A percentile compares a stretch with the other conserved stretches of the same genome.
These are phyloP conservation scores for Andrena hattorfiana DNA, from an alignment of 2,888 invertebrate genomes.

Conservation along the genomic window DNA sequence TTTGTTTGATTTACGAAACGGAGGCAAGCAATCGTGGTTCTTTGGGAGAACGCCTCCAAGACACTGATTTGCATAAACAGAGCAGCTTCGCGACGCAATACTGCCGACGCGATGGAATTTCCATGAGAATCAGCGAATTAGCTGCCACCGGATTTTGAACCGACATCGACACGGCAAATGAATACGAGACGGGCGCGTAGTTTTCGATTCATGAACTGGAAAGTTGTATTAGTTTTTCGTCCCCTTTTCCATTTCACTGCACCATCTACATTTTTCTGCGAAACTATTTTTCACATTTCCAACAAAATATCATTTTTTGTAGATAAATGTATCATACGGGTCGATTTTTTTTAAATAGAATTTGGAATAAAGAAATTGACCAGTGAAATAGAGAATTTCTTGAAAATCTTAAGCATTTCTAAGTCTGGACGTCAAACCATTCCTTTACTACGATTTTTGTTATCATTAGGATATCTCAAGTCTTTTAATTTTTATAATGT, in stretches of 20 bases:
- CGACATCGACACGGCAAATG: conserved; percentile 7
- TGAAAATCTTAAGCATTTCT: too few relatives aligned
- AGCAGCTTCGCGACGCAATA: conserved; percentile 34
- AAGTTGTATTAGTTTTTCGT: background rate
- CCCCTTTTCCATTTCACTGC: background rate
- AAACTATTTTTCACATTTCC: background rate
- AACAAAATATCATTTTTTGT: too few relatives aligned
- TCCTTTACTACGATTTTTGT: background rate
- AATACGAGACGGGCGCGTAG: background rate
- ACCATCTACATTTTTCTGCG: background rate
- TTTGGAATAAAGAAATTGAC: too few relatives aligned
- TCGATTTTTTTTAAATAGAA: too few relatives aligned
- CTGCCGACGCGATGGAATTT: conserved; percentile 48
- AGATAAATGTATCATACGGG: too few relatives aligned
- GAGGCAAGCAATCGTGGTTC: conserved; percentile 18
- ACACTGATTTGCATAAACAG: conserved; percentile 56
- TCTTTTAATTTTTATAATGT: background rate
- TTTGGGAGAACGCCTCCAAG: conserved; percentile 17
- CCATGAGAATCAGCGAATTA: conserved; percentile 50
- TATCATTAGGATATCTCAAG: background rate
- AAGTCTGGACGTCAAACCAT: too few relatives aligned
- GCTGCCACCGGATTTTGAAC: conserved; percentile 31
- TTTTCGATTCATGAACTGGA: background rate
- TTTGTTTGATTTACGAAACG: conserved; percentile 32
- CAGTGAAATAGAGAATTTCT: too few relatives aligned